Evolutionary conservation across 2,888 invertebrate species (phyloP).

Genomic region (Aplocera efformata): DNA sequence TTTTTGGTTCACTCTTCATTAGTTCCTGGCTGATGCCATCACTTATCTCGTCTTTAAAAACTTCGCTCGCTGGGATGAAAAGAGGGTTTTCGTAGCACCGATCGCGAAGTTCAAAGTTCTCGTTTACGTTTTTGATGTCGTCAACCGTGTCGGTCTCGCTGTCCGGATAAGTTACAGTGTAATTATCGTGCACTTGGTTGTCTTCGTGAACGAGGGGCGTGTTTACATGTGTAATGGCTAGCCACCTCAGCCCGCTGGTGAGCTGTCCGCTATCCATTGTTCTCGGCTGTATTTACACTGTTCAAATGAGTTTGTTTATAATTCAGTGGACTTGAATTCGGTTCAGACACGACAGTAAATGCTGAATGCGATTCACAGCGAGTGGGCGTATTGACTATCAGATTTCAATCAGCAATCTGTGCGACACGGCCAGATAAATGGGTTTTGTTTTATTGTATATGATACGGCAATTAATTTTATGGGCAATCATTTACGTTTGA

Average conservation of each 20-base stretch:
- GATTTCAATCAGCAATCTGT: constrained; percentile 57
- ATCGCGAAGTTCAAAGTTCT: constrained; percentile 47
- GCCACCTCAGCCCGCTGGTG: constrained; percentile 54
- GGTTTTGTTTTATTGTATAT: constrained; percentile 17
- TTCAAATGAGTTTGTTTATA: constrained; percentile 41
- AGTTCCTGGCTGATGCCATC: constrained; percentile 54
- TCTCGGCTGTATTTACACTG: constrained; percentile 30
- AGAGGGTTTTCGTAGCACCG: constrained; percentile 62
- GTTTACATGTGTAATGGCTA: constrained; percentile 43
- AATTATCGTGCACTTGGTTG: constrained; percentile 49
- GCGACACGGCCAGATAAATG: constrained; percentile 31
- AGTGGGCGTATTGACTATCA: constrained; percentile 63
- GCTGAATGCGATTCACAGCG: constrained; percentile 37
- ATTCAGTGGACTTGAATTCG: constrained; percentile 33
- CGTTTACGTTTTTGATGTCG: constrained; percentile 40
- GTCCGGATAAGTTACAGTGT: constrained; percentile 59
- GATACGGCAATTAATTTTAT: constrained; percentile 18
- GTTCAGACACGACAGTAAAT: constrained; percentile 34
- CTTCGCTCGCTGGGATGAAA: constrained; percentile 57
- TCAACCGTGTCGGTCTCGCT: constrained; percentile 45
- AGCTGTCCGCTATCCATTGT: constrained; percentile 66
- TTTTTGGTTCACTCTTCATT: constrained; percentile 65
- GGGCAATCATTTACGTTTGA: constrained; percentile 10
- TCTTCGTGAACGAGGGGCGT: constrained; percentile 44
- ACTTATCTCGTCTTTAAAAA: constrained; percentile 61